These are phyloP conservation scores for Chaenogobius annularis DNA, from an alignment of 2,113 vertebrate genomes.

Conservation along the genomic window DNA sequence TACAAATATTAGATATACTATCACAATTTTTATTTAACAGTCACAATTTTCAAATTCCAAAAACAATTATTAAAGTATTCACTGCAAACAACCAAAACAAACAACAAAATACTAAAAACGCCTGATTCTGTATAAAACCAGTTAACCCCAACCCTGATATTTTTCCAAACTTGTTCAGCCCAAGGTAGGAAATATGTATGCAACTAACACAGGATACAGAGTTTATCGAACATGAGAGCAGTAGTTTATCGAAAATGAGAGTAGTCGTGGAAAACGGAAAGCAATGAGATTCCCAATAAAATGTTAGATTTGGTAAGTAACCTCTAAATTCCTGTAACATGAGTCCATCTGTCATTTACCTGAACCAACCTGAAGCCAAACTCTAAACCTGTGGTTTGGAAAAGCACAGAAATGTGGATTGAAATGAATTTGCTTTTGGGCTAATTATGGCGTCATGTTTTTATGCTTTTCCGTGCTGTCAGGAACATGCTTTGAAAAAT, in stretches of 20 bases:
- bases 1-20: no score
- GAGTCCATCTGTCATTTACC: constrained; percentile 40
- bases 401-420: constrained; percentile 10
- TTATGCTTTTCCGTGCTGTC: neutral
- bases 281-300: constrained; percentile 67
- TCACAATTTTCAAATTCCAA: no score
- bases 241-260: constrained; percentile 23
- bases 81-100: no score
- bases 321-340: constrained; percentile 70
- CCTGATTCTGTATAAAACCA: no score
- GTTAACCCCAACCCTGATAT: no score
- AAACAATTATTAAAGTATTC: no score
- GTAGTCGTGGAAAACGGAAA: constrained; percentile 43
- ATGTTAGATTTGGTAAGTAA: constrained; percentile 75
- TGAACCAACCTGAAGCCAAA: constrained; percentile 36
- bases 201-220: neutral
- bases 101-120: no score
- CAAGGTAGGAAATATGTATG: neutral
- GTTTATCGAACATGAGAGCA: constrained; percentile 10
- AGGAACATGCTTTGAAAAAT: constrained; percentile 17
- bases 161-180: no score
- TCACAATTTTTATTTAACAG: no score
- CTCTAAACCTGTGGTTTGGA: constrained; percentile 4
- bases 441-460: constrained; percentile 13
- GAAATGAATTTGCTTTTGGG: constrained; percentile 2